Percentiles rank a stretch among this genome's conserved stretches.
Conservation (phyloP, 2,113 vertebrate genomes). For the Cavia aperea region DNA sequence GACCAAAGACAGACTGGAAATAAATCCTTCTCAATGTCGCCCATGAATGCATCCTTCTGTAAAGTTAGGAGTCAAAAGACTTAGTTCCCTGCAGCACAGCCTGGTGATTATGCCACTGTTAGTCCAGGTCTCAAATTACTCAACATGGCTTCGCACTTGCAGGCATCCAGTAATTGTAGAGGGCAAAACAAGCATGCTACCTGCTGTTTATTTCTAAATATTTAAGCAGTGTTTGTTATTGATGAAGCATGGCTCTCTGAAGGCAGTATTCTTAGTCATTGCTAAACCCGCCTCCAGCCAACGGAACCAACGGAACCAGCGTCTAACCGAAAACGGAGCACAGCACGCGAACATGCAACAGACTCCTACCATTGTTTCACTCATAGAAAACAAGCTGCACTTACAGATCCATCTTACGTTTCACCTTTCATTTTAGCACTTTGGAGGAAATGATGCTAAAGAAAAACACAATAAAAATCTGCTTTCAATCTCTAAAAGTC, state of each 20-base stretch:
- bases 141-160: not conserved
- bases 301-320: not conserved
- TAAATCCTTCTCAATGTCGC: conserved; percentile 65
- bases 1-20: conserved; percentile 67
- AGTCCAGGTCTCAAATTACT: not conserved
- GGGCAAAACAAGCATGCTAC: not conserved
- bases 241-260: not conserved
- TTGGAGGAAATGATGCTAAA: not conserved
- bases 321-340: not conserved
- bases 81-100: not conserved
- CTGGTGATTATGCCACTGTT: not conserved
- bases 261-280: not conserved
- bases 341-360: not conserved
- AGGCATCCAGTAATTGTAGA: not conserved
- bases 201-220: conserved; percentile 26
- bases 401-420: not conserved
- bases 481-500: not conserved
- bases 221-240: not conserved
- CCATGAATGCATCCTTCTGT: not conserved
- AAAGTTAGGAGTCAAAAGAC: not conserved
- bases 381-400: not conserved
- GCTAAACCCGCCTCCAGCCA: not conserved
- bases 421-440: not conserved
- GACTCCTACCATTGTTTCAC: not conserved
- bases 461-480: not conserved